A percentile compares a stretch with the other conserved stretches of the same genome.
These are phyloP conservation scores for Diprion similis DNA, from an alignment of 1,140 invertebrate genomes.

Conservation along the genomic window DNA sequence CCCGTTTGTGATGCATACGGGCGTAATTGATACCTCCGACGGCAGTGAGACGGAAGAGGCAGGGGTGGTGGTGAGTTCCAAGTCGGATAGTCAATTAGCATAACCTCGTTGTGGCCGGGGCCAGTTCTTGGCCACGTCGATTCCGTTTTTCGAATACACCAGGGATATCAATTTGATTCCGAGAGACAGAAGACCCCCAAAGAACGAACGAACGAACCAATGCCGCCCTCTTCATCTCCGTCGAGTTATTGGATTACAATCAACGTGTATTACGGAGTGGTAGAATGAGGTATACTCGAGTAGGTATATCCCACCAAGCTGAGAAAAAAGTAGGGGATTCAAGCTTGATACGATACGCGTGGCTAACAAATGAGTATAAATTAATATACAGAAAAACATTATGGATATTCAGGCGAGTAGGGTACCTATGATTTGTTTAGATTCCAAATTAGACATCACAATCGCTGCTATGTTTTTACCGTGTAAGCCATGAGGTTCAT, in stretches of 20 bases:
- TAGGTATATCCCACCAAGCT: not conserved
- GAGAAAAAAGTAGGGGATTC: no score
- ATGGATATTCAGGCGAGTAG: no score
- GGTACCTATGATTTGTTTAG: no score
- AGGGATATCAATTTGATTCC: conserved; percentile 48
- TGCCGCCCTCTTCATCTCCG: not conserved
- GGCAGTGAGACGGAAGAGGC: conserved; percentile 21
- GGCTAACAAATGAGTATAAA: no score
- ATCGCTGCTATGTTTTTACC: no score
- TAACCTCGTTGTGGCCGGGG: conserved; percentile 52
- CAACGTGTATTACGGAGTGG: not conserved
- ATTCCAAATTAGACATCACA: no score
- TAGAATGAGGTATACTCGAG: not conserved
- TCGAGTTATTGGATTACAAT: conserved; percentile 3
- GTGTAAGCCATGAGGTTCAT: no score
- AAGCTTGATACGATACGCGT: no score
- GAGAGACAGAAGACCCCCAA: conserved; percentile 32
- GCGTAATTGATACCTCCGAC: conserved; percentile 58
- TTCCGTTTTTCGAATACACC: conserved; percentile 41
- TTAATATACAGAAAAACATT: no score
- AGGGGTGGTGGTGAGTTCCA: conserved; percentile 38
- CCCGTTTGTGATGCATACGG: conserved; percentile 49
- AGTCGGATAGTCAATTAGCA: conserved; percentile 59
- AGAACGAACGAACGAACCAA: not conserved
- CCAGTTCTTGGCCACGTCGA: conserved; percentile 35